Base-by-base conservation (phyloP, 2,888 invertebrate species). In the Conops quadrifasciatus region DNA sequence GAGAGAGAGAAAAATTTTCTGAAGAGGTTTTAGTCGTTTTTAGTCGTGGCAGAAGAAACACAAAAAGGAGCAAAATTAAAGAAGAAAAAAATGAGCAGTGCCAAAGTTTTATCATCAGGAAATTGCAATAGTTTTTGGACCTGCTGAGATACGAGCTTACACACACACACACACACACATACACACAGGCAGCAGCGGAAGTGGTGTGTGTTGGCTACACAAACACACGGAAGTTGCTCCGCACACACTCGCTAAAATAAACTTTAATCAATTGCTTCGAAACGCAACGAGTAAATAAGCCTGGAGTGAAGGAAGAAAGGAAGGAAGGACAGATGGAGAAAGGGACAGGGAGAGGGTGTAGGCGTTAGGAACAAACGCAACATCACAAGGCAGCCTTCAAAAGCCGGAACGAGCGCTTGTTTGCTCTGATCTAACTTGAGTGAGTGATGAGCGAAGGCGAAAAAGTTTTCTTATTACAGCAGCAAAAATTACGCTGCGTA, bases 381-480 rank as follows among this genome's bases (percentile, higher is more conserved):
- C 4, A 36, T 36, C 9, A 9, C 16, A 16, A 15, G 24, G 47
- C 7, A 1, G 26, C 9, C 4, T n/a, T 24, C 13, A 36, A 21
- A 45, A 13, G 36, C n/a, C 66, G 24, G 30, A 11, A 36, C 43
- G 21, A 56, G 24, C 67, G 67, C 16, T 58, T 67, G 67, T 67
- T 58, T 58, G 67, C 36, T 21, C 45, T 36, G 43, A 53, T 19
- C 67, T 24, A 45, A 66, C 53, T 36, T 51, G 43, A 36, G 43
- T 67, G 58, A 67, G 45, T 58, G 67, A 67, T 67, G 67, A 67
- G 45, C 26, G 43, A 58, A 58, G 26, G 58, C 43, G 30, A 67
- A 56, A 66, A 67, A 67, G 58, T 67, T 67, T 67, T 67, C 67
- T 67, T 67, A 67, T 67, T 67, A 67, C 66, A 67, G 45, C 24